These are phyloP conservation scores for Eubasilissa splendida DNA, from an alignment of 2,888 invertebrate genomes.

Conservation along the genomic window DNA sequence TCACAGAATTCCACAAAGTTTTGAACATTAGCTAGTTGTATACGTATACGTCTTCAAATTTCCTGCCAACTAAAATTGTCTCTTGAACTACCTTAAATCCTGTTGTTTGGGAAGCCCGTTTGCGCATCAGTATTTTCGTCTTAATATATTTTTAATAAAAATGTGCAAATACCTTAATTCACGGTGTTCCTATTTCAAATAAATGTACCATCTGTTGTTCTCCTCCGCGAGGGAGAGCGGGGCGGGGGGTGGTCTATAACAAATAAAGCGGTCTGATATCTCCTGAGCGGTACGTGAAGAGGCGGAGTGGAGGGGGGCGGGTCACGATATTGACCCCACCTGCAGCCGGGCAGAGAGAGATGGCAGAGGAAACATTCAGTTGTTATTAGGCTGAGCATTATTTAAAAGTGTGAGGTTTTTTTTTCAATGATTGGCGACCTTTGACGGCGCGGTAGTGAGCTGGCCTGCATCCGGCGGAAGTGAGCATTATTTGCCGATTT, in stretches of 20 bases:
- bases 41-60: too few species aligned
- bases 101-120: too few species aligned
- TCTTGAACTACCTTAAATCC: too few species aligned
- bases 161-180: not conserved
- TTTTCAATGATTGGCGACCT: slow-evolving; percentile 5
- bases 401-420: slow-evolving; percentile 20
- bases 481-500: too few species aligned
- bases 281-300: slow-evolving; percentile 15
- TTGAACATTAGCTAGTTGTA: too few species aligned
- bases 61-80: too few species aligned
- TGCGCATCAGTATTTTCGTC: too few species aligned
- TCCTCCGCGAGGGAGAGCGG: not conserved
- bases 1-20: too few species aligned
- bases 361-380: slow-evolving; percentile 16
- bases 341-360: slow-evolving; percentile 30
- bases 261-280: slow-evolving; percentile 43
- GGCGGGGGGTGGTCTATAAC: slow-evolving; percentile 13
- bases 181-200: slow-evolving; percentile 2
- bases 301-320: slow-evolving; percentile 30
- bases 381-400: slow-evolving; percentile 21
- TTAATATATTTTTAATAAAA: too few species aligned
- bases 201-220: slow-evolving; percentile 34
- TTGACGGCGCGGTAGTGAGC: not conserved
- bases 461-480: not conserved
- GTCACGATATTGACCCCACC: slow-evolving; percentile 52